Percentiles rank a stretch among this genome's conserved stretches.
These are phyloP conservation scores for Cynoglossus semilaevis DNA, from an alignment of 2,113 vertebrate genomes.

Conservation along the genomic window DNA sequence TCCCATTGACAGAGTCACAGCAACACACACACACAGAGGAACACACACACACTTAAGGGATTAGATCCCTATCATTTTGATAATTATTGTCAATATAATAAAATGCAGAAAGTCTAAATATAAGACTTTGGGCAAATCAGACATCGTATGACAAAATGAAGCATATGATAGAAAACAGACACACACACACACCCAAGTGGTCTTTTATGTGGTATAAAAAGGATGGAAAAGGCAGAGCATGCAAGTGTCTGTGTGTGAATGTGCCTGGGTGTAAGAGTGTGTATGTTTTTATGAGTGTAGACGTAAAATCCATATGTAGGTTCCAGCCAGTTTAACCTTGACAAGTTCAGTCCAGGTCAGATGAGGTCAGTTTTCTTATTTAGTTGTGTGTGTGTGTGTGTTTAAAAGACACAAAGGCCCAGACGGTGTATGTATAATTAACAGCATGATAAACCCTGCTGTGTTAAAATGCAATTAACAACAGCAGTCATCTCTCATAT, in stretches of 20 bases:
- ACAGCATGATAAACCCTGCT: constrained; percentile 41
- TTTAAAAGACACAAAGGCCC: background rate
- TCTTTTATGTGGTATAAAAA: constrained; percentile 44
- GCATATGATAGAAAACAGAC: constrained; percentile 48
- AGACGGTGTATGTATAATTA: constrained; percentile 39
- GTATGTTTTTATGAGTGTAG: background rate
- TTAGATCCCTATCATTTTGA: constrained; percentile 62
- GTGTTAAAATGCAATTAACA: constrained; percentile 62
- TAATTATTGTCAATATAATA: constrained; percentile 65
- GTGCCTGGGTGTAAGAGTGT: background rate
- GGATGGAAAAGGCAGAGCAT: constrained; percentile 16
- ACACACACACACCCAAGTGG: constrained; percentile 40
- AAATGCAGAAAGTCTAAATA: constrained; percentile 51
- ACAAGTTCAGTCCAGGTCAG: constrained; percentile 15
- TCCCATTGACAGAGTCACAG: constrained; percentile 3
- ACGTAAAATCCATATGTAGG: no score
- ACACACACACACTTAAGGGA: constrained; percentile 15
- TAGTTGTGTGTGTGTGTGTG: background rate
- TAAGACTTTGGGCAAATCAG: constrained; percentile 40
- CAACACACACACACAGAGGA: constrained; percentile 11
- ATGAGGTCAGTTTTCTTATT: constrained; percentile 14
- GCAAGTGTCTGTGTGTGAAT: constrained; percentile 1
- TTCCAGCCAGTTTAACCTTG: background rate
- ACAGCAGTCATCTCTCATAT: constrained; percentile 45
- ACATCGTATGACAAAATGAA: constrained; percentile 44